These are phyloP conservation scores for Ophonus ardosiacus DNA, from an alignment of 2,888 invertebrate genomes.

Conservation along the genomic window DNA sequence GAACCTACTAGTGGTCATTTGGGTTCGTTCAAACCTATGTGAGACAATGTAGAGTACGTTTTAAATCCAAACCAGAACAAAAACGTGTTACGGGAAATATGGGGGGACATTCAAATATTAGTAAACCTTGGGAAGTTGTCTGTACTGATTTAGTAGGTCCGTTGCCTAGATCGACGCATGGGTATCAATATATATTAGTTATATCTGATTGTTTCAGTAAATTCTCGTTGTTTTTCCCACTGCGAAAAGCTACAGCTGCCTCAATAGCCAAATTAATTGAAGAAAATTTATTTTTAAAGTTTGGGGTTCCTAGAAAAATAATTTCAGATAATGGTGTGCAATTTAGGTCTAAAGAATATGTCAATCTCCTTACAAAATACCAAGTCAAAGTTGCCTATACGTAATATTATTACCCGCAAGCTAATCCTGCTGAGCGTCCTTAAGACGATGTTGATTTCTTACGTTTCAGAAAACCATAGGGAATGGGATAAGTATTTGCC, in stretches of 20 bases:
- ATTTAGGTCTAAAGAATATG: background rate
- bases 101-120: conserved; percentile 64
- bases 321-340: conserved; percentile 27
- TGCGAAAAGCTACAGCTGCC: background rate
- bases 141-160: background rate
- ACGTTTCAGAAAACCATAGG: background rate
- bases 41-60: conserved; percentile 66
- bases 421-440: conserved; percentile 8
- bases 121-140: conserved; percentile 64
- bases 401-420: conserved; percentile 10
- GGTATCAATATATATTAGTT: conserved; percentile 1
- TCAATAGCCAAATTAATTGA: background rate
- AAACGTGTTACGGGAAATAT: conserved; percentile 66
- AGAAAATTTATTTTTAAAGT: background rate
- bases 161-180: background rate
- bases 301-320: conserved; percentile 20
- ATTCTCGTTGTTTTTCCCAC: conserved; percentile 22
- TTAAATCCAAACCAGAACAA: conserved; percentile 66
- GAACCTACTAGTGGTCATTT: conserved; percentile 38
- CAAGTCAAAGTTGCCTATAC: background rate
- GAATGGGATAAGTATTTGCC: conserved; percentile 3
- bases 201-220: background rate
- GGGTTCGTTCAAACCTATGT: conserved; percentile 64
- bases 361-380: background rate
- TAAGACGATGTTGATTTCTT: background rate